Percentiles rank a stretch among this genome's conserved stretches.
phyloP scores from a whole-genome alignment of 2,888 invertebrate genomes.

The Drosophila acutilabella region DNA sequence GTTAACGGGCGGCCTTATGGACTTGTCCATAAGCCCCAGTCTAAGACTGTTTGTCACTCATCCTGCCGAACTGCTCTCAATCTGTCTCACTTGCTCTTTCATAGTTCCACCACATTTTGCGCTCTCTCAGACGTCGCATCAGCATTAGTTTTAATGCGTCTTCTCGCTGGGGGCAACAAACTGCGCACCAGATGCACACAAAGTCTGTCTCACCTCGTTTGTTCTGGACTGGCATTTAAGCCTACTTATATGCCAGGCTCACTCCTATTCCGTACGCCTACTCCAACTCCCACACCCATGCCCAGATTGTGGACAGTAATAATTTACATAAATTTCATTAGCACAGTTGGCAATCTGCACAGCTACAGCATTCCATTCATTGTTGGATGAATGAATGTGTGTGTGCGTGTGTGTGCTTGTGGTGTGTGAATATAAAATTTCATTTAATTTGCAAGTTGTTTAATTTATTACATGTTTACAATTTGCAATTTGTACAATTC shows the following conservation, averaged over 20 bases:
- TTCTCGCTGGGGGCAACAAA: slow-evolving; percentile 69
- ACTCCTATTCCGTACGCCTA: slow-evolving; percentile 8
- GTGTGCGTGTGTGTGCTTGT: slow-evolving; percentile 15
- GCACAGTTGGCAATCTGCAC: slow-evolving; percentile 63
- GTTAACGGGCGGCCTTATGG: slow-evolving; percentile 79
- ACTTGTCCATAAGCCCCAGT: slow-evolving; percentile 77
- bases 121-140: slow-evolving; percentile 67
- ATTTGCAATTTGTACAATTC: slow-evolving; percentile 81
- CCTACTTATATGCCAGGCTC: slow-evolving; percentile 40
- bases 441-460: slow-evolving; percentile 77
- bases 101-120: slow-evolving; percentile 12
- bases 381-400: slow-evolving; percentile 16
- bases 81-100: not conserved
- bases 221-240: slow-evolving; percentile 15
- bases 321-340: slow-evolving; percentile 80
- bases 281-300: not conserved
- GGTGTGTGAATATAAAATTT: slow-evolving; percentile 65
- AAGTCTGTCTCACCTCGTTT: slow-evolving; percentile 1
- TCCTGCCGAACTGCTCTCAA: slow-evolving; percentile 17
- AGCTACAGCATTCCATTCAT: slow-evolving; percentile 34
- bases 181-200: slow-evolving; percentile 54
- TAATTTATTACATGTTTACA: slow-evolving; percentile 81
- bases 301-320: slow-evolving; percentile 54
- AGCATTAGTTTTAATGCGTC: slow-evolving; percentile 80
- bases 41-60: slow-evolving; percentile 72